Evolutionary conservation across 2,113 vertebrate species (phyloP), one percentile per base, ranked within the genome.

Genomic region (Psettodes erumei): DNA sequence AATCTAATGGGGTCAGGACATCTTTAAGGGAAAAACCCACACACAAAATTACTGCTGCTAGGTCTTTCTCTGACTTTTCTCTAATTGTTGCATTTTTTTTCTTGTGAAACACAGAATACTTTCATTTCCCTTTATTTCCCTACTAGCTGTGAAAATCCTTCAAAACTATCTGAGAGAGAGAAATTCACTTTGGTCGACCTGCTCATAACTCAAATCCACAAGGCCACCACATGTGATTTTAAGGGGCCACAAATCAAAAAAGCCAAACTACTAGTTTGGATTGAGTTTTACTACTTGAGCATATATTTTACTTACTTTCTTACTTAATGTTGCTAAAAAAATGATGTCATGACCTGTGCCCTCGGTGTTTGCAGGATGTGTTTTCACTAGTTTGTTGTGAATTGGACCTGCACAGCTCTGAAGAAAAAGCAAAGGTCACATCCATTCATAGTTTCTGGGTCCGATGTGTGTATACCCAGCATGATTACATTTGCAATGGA

Each of bases 401-500:
- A 8, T 23, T 33, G 9, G 19, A 40, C 9, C 25, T 23, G 5
- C 8, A 48, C 16, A 12, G n/a, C 15, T 21, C 25, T 40, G 25
- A 15, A 42, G 55, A 7, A 19, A 8, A 19, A 21, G 25, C 21
- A 12, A 21, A 23, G 25, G 10, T 45, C 2, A 23, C 9, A 47
- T 48, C 9, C 11, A 5, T 38, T n/a, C 18, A 16, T 48, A 4
- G 27, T 19, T 45, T 19, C 8, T 32, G 32, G 32, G 5, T 40
- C 12, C 48, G 33, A n/a, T 13, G 54, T 32, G 62, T 56, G 37
- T 64, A 16, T 38, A 45, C 15, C 51, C 60, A 35, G 51, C 45
- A 75, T 69, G 71, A 72, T 82, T 45, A 35, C 21, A 11, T 82
- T 82, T 53, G 69, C 56, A 43, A n/a, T 3, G 10, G 51, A 82